Evolutionary conservation across 1,140 invertebrate species (phyloP), one percentile per base, ranked within the genome.

Genomic region (Aricia agestis): DNA sequence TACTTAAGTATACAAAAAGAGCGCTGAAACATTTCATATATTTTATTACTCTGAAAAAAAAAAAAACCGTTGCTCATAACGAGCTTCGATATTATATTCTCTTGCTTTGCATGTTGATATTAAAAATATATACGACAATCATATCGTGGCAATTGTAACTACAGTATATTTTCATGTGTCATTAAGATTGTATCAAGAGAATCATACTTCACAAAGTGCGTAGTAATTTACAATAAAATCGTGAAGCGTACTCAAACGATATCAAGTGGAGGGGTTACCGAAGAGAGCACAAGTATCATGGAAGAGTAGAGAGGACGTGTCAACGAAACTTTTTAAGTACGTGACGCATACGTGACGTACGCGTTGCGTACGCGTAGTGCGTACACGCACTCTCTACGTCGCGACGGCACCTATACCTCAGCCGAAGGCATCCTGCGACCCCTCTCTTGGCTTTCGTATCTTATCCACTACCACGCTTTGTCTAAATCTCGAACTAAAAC

Each of bases 371-470:
- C 45, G 45, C 45, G 10, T 13, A 13, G 45, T 52, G 13, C 72
- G 75, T 72, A 69, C 72, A 70, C 76, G 68, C 78, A 74, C 72
- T 69, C 71, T 70, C 68, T 69, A 74, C 70, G 36, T 36, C 36
- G 74, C 70, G 68, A 72, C 74, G 83, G 78, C 76, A 75, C 82
- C 82, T 77, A 80, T 83, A 87, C 80, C 82, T 82, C 86, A 91
- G 92, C 92, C 92, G 85, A 92, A 92, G 92, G 91, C 91, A 91
- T 79, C 89, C 87, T 67, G 86, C 86, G 76, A 77, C 79, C 78
- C 75, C 76, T 74, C 71, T 81, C 75, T 78, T 76, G 78, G 78
- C 77, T 76, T 76, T 77, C 74, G 69, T 74, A 77, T 73, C 72
- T 72, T 74, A 67, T 73, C 66, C 77, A 72, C 68, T 78, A 73